Percentiles rank a stretch among this genome's conserved stretches.
These are phyloP conservation scores for Fissipunctia ypsillon DNA, from an alignment of 2,888 invertebrate species.

Conservation along the genomic window DNA sequence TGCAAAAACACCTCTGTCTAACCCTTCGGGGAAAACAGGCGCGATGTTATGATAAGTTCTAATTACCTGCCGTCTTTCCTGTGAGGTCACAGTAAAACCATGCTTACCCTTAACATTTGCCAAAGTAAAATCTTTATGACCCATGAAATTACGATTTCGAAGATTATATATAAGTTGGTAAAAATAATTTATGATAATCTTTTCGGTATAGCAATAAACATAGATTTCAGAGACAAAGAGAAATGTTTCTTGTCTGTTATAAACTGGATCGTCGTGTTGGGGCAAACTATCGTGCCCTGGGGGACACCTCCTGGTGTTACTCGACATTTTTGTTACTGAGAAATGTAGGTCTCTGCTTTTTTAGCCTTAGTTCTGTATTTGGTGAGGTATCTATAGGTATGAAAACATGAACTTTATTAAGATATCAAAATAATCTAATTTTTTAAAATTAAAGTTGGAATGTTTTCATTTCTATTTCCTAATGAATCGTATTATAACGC, in stretches of 20 bases:
- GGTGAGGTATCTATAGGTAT: not conserved
- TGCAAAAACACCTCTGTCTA: too few relatives aligned
- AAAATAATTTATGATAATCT: not conserved
- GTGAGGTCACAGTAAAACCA: too few relatives aligned
- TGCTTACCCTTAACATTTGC: too few relatives aligned
- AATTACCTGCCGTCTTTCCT: too few relatives aligned
- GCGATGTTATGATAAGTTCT: too few relatives aligned
- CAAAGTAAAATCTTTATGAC: not conserved
- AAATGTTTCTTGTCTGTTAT: not conserved
- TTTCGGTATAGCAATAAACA: not conserved
- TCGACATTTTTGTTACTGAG: not conserved
- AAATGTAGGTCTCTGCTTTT: too few relatives aligned
- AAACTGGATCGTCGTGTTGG: not conserved
- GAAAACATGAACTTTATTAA: not conserved
- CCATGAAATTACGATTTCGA: not conserved
- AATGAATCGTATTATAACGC: not conserved
- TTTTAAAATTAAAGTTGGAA: not conserved
- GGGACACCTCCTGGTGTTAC: not conserved
- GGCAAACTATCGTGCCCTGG: conserved; percentile 27
- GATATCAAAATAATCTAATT: too few relatives aligned
- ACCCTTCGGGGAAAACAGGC: too few relatives aligned
- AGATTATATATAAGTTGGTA: not conserved
- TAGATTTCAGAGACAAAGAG: not conserved
- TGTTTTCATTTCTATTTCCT: not conserved
- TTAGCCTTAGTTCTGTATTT: too few relatives aligned